Evolutionary conservation across 2,888 invertebrate species (phyloP).

Genomic region (Cephus rjabovi): DNA sequence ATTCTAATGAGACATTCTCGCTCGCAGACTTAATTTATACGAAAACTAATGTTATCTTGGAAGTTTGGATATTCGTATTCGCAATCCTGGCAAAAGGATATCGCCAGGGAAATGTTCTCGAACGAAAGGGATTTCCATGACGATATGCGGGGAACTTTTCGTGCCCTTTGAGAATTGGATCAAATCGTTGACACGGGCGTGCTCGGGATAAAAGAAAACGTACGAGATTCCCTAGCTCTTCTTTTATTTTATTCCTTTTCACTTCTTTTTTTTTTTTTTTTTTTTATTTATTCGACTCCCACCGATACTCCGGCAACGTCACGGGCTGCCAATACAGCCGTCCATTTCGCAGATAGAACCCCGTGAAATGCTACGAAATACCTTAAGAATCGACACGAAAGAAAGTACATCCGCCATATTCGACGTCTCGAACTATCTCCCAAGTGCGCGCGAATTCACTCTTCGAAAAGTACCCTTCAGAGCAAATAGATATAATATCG

Average conservation of each 20-base stretch:
- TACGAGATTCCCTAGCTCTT: constrained; percentile 16
- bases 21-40: not conserved
- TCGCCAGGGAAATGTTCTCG: not conserved
- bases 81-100: not conserved
- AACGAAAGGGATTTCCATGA: not conserved
- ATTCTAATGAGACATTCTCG: not conserved
- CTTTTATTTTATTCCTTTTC: not conserved
- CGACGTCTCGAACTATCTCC: not conserved
- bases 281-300: not conserved
- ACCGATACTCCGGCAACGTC: not conserved
- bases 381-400: not conserved
- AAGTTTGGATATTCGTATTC: not conserved
- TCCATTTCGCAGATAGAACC: not conserved
- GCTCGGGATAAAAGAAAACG: constrained; percentile 1
- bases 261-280: not conserved
- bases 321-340: not conserved
- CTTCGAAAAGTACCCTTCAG: not conserved
- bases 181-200: not conserved
- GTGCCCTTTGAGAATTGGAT: not conserved
- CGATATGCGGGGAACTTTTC: not conserved
- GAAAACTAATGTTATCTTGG: not conserved
- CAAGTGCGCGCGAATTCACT: not conserved
- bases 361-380: not conserved
- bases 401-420: not conserved
- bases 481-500: not conserved